Evolutionary conservation across 2,113 vertebrate species (phyloP).

Genomic region (Pandion haliaetus): DNA sequence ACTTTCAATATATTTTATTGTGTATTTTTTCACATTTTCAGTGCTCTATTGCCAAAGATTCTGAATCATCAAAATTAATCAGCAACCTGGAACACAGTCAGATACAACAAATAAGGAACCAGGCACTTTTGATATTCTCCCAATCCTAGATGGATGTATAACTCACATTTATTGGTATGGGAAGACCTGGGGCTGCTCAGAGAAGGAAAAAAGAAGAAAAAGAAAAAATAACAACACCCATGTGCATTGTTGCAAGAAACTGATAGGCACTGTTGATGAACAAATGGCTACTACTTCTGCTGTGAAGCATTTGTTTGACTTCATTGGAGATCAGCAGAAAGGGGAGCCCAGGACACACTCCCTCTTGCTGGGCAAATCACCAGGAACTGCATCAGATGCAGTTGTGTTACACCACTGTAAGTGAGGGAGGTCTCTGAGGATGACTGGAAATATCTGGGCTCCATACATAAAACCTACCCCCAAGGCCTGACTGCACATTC

Average conservation of each 20-base stretch:
- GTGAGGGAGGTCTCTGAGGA: background rate
- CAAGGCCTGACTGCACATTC: background rate
- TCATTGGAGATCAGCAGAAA: background rate
- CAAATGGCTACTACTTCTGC: background rate
- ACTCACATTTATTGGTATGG: conserved; percentile 51
- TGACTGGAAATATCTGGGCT: background rate
- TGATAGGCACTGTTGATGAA: background rate
- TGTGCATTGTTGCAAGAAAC: background rate
- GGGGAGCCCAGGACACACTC: background rate
- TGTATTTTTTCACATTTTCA: conserved; percentile 47
- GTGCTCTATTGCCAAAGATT: conserved; percentile 31
- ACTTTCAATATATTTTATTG: conserved; percentile 63
- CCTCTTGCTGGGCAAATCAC: background rate
- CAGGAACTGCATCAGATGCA: background rate
- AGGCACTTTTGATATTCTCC: background rate
- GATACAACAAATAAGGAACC: conserved; percentile 36
- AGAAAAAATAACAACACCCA: background rate
- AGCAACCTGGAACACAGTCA: conserved; percentile 32
- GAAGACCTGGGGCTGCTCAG: background rate
- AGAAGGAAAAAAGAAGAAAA: background rate
- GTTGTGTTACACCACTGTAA: background rate
- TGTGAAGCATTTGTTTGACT: background rate
- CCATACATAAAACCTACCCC: background rate
- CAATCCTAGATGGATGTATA: conserved; percentile 13
- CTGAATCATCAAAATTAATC: conserved; percentile 62